These are phyloP conservation scores for Cordilura impudica DNA, from an alignment of 2,888 invertebrate genomes.

Conservation along the genomic window DNA sequence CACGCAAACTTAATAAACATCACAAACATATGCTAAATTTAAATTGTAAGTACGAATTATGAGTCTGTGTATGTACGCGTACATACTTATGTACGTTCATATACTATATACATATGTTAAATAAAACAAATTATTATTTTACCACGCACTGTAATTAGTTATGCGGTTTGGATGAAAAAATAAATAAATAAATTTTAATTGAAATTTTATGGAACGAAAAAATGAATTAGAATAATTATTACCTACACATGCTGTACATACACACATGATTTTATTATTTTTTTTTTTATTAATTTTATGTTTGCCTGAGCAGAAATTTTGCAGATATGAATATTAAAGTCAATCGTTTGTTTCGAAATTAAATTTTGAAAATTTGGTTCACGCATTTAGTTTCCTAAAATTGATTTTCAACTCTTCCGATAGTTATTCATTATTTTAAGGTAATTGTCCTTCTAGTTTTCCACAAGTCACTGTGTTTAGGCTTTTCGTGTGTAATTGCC, in stretches of 20 bases:
- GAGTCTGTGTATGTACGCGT: no score
- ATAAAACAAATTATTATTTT: slow-evolving; percentile 42
- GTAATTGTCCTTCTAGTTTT: no score
- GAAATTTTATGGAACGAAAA: slow-evolving; percentile 55
- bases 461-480: no score
- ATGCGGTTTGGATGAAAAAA: slow-evolving; percentile 48
- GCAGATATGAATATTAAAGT: no score
- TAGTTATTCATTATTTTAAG: no score
- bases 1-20: slow-evolving; percentile 58
- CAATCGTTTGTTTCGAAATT: no score
- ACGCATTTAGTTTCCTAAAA: no score
- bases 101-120: not conserved
- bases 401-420: no score
- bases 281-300: not conserved
- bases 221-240: slow-evolving; percentile 38
- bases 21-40: slow-evolving; percentile 44
- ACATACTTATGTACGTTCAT: not conserved
- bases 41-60: no score
- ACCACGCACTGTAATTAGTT: slow-evolving; percentile 57
- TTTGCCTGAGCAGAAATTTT: no score
- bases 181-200: slow-evolving; percentile 44
- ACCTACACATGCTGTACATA: not conserved
- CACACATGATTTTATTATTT: not conserved
- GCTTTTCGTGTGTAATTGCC: no score
- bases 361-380: no score